phyloP scores from a whole-genome alignment of 2,113 vertebrate genomes.

The Bungarus multicinctus region DNA sequence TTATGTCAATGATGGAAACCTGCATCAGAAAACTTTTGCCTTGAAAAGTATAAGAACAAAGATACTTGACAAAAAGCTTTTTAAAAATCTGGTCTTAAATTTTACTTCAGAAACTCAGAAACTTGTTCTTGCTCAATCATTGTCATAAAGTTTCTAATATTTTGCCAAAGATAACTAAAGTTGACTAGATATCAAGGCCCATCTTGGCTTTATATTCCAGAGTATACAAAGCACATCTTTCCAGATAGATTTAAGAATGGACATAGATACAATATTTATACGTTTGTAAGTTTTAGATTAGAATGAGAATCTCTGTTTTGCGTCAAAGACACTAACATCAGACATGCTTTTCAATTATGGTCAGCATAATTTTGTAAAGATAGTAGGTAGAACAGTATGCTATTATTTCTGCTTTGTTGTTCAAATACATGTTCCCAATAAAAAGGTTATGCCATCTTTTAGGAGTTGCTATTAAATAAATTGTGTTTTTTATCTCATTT shows the following conservation, averaged over 20 bases:
- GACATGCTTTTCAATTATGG: accelerated
- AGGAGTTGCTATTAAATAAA: background rate
- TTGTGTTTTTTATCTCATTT: background rate
- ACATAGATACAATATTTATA: background rate
- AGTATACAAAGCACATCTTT: background rate
- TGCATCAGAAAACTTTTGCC: background rate
- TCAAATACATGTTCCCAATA: background rate
- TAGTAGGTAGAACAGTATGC: too few species aligned
- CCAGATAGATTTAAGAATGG: background rate
- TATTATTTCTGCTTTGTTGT: background rate
- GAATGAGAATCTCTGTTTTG: background rate
- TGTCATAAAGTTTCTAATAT: background rate
- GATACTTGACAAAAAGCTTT: background rate
- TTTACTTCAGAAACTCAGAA: background rate
- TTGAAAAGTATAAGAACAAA: background rate
- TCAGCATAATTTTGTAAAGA: background rate
- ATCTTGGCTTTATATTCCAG: background rate
- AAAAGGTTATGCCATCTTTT: background rate
- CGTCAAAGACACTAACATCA: background rate
- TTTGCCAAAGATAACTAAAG: background rate
- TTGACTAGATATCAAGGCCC: background rate
- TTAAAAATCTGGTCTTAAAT: background rate
- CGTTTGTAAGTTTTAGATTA: background rate
- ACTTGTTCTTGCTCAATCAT: background rate
- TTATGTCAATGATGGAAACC: background rate